Base-by-base conservation (phyloP, 2,113 vertebrate genomes). In the Antennarius striatus region DNA sequence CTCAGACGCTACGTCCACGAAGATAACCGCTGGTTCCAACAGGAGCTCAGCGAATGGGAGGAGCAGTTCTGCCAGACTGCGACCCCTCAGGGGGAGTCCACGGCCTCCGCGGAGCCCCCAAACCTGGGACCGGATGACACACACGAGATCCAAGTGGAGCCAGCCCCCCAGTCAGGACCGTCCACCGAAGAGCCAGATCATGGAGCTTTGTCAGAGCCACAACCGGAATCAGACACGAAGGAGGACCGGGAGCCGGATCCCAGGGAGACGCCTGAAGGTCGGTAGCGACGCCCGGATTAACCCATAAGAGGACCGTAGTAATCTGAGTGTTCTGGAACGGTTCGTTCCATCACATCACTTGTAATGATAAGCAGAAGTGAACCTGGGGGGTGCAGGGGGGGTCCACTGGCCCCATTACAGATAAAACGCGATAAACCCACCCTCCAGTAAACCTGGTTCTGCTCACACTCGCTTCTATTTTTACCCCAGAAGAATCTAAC, bases 21-120 rank as follows among this genome's bases (percentile, higher is more conserved):
- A 75, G 95, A 98, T 64, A 99, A 98, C 90, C 94, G 93, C 90
- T 92, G 92, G 69, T 95, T 99, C 61, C 94, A 97, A 82, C 95
- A 94, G 77, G 96, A 99, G 88, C 87, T 96, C 5, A 94, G 91
- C 3, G 96, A 97, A 39, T 97, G 95, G 97, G 93, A 97, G 46
- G 95, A 96, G 65, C 96, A 97, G 39, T 94, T 94, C 42, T 94
- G 94, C 75, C 96, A 96, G 86, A 92, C 93, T 0, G 91, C 94
- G 3, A 89, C 94, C 3, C 91, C 94, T 0, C 95, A 94, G 68
- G 94, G 94, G 17, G 94, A 95, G 50, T 88, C 90, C 0, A 83
- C 95, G 89, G 76, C 88, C 87, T 10, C 89, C 77, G 30, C 92
- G 15, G 80, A 87, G 68, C 50, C 75, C 39, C 56, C 71, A 1